Base-by-base conservation (phyloP, 2,888 invertebrate species). In the Litoditis marina region DNA sequence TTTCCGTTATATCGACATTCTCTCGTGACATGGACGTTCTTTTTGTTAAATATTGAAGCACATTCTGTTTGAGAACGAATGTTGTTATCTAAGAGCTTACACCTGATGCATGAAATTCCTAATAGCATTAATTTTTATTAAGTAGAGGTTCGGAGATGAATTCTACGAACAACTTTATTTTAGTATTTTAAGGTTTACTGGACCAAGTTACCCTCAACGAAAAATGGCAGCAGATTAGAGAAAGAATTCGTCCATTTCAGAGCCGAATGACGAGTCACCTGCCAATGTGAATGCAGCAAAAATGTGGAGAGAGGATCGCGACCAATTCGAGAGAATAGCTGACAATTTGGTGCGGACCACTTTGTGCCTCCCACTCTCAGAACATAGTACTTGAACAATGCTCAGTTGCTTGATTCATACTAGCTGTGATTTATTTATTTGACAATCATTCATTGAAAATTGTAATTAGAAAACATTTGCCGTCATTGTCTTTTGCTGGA, bases 241-340 rank as follows among this genome's bases (percentile, higher is more conserved):
- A 60, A n/a, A n/a, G n/a, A n/a, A n/a, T n/a, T n/a, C n/a, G n/a
- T n/a, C n/a, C n/a, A n/a, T n/a, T 67, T 16, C 84, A 89, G 96
- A 98, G 84, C 96, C 98, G 1, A 98, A 98, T 84, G 96, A 96
- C 83, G 96, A 98, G 85, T 95, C 94, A 82, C 95, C 95, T 16
- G 98, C 98, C 0, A 98, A 98, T 85, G 96, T 98, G 0, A 96
- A 96, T 85, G 98, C 98, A 1, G 73, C 73, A 8, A 73, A 73
- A 51, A 73, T 73, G 73, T 73, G 73, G 73, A 32, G 73, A 63
- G 96, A 98, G 84, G 91, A 95, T 83, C 87, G 94, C 16, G 88
- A 89, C 16, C 91, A 94, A 84, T 98, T 98, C 84, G 91, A 94
- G 82, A 89, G 88, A 84, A 92, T 94, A 78, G 95, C 96, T 3